Base-by-base conservation (phyloP, 1,140 invertebrate genomes). In the Cephus cinctus region DNA sequence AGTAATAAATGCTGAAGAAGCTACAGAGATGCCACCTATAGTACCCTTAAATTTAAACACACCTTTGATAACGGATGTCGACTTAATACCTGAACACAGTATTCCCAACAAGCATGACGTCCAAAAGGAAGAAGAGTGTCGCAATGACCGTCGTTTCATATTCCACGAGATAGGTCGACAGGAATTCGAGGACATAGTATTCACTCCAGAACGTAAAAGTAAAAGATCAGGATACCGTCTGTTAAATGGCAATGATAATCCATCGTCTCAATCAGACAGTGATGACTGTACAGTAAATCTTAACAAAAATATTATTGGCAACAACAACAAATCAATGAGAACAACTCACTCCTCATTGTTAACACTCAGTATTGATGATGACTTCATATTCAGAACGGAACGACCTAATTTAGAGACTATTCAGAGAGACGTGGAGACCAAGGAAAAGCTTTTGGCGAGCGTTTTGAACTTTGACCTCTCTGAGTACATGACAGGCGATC, bases 131-230 rank as follows among this genome's bases (percentile, higher is more conserved):
- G 46, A 38, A 18, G 47, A 45, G 16, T 48, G 19, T 14, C 48
- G 22, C 14, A 47, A 46, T 3, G 61, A 75, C 40, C 58, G 71
- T 6, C 56, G 66, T 4, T 63, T 76, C n/a, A 71, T 78, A 47
- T 79, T 77, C 31, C 63, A 78, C 48, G 76, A 78, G 61, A 81
- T 82, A 43, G 65, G 75, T 8, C 73, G 80, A 47, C 73, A 81
- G 52, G 75, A 80, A 41, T 80, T 78, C 50, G 80, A 81, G 47
- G 80, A 83, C 45, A 77, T 81, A 23, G 78, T 85, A 15, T 79
- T 81, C 54, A 81, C 67, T 22, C 76, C 72, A 39, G 69, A 65
- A 56, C 72, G 61, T 52, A 77, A 68, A 52, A 71, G 62, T 32
- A 74, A 73, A 57, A 80, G 68, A 43, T 62, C 49, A 20, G n/a